Percentiles rank a stretch among this genome's conserved stretches.
Conservation (phyloP, 2,113 vertebrate genomes). For the Psilopsiagon aymara region DNA sequence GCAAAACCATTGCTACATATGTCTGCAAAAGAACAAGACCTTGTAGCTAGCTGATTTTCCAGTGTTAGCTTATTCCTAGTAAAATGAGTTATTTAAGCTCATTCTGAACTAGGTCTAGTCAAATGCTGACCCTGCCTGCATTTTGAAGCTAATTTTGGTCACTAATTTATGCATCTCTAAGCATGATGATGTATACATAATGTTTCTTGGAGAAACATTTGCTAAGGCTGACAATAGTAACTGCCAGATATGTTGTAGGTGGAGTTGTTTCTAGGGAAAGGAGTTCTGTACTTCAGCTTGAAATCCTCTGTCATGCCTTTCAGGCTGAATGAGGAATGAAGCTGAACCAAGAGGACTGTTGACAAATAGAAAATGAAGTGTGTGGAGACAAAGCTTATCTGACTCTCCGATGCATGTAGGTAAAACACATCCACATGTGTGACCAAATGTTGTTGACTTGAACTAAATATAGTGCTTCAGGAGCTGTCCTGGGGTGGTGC, state of each 20-base stretch:
- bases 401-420: not conserved
- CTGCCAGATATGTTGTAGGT: not conserved
- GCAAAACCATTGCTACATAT: not conserved
- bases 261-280: not conserved
- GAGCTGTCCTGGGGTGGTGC: not conserved
- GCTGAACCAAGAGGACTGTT: not conserved
- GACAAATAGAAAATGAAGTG: not conserved
- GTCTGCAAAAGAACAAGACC: not conserved
- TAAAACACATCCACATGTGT: not conserved
- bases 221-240: constrained; percentile 25
- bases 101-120: not conserved
- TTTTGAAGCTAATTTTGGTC: not conserved
- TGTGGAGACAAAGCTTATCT: not conserved
- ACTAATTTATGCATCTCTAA: not conserved
- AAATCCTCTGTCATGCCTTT: not conserved
- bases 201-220: not conserved
- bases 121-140: not conserved
- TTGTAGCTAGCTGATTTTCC: not conserved
- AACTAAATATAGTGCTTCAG: not conserved
- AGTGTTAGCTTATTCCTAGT: not conserved
- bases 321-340: not conserved
- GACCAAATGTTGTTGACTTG: not conserved
- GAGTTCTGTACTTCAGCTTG: not conserved
- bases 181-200: not conserved
- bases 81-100: not conserved